These are phyloP conservation scores for Menura novaehollandiae DNA, from an alignment of 2,113 vertebrate genomes.

Conservation along the genomic window DNA sequence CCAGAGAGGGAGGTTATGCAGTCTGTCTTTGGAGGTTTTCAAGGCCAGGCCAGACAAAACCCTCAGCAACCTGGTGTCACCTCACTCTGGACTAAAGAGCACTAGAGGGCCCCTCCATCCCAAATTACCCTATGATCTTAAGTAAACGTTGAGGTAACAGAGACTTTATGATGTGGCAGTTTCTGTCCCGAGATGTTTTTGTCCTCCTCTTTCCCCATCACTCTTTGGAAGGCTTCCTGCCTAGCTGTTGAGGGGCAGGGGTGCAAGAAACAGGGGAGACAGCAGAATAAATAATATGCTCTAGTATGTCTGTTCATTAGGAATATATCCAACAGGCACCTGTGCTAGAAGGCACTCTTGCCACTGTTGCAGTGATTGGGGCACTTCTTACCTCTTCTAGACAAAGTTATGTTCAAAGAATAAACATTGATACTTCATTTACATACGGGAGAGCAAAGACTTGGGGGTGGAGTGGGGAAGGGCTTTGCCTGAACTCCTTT, in stretches of 20 bases:
- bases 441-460: background rate
- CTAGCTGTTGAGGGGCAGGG: rapidly evolving
- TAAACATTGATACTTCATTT: background rate
- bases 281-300: background rate
- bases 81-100: background rate
- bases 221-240: background rate
- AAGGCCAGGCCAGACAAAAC: background rate
- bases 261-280: rapidly evolving
- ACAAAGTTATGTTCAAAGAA: background rate
- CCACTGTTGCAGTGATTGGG: background rate
- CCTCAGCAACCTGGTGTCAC: background rate
- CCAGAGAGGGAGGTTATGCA: background rate
- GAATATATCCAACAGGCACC: background rate
- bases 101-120: background rate
- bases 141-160: background rate
- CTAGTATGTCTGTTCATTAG: background rate
- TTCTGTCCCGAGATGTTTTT: background rate
- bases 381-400: background rate
- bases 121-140: background rate
- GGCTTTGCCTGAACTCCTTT: background rate
- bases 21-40: background rate
- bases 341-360: background rate
- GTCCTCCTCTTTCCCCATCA: background rate
- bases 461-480: background rate
- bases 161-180: background rate